phyloP scores from a whole-genome alignment of 2,113 vertebrate genomes.

The Mobula hypostoma region DNA sequence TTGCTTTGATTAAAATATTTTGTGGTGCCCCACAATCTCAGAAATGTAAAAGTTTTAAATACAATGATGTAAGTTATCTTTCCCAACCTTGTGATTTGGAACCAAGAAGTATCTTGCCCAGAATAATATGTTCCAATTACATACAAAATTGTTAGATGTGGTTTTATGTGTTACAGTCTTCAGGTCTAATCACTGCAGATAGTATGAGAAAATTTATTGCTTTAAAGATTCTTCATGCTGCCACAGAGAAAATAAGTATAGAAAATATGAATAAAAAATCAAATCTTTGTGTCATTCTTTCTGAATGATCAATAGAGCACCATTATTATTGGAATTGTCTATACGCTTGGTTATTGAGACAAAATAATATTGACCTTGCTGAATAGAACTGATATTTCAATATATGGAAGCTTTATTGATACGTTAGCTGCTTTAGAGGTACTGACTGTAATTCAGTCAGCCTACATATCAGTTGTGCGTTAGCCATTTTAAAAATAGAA shows the following conservation, averaged over 20 bases:
- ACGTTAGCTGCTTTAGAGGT: background rate
- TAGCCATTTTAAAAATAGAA: background rate
- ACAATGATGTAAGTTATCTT: background rate
- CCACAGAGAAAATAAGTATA: background rate
- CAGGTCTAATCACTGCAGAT: background rate
- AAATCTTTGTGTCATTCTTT: background rate
- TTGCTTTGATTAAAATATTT: background rate
- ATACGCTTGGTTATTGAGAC: background rate
- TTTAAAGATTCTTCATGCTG: background rate
- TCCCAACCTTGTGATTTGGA: background rate
- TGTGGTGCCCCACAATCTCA: background rate
- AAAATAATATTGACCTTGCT: slow-evolving; percentile 28
- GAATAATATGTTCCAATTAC: slow-evolving; percentile 6
- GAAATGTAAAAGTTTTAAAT: background rate
- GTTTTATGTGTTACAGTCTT: background rate
- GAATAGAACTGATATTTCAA: background rate
- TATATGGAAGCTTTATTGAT: slow-evolving; percentile 3
- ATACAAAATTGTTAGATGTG: background rate
- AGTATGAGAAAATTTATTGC: background rate
- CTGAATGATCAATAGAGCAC: slow-evolving; percentile 17
- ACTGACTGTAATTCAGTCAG: background rate
- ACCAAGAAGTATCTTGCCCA: background rate
- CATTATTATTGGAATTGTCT: background rate
- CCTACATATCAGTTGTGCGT: background rate
- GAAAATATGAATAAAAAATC: slow-evolving; percentile 14